Base-by-base conservation (phyloP, 2,113 vertebrate species). In the Sardina pilchardus region DNA sequence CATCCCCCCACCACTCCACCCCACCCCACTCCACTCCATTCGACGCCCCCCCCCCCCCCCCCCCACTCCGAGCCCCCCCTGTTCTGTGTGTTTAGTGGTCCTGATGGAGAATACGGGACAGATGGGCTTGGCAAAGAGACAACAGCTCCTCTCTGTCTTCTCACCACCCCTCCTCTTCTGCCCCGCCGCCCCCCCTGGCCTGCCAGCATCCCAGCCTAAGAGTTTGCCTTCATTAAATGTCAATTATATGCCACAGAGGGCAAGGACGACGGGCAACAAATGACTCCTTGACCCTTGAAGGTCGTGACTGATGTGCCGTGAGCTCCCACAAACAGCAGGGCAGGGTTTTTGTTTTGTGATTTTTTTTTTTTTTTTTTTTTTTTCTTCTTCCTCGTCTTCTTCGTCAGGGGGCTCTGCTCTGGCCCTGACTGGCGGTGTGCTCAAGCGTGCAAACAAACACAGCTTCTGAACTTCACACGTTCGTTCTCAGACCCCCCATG, bases 161-260 rank as follows among this genome's bases (percentile, higher is more conserved):
- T 75, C 85, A 26, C 81, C 36, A 17, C 88, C 87, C 88, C 85
- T 87, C 85, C 89, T 87, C 87, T 39, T 48, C 78, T 82, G 84
- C 84, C 90, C 82, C 63, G 53, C 81, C 5, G 53, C 84, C 84
- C 89, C 91, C 16, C 91, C 39, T 89, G 85, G 85, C 90, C 85
- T 82, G 90, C 88, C 89, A 91, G 90, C 92, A 91, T 92, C 88
- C 91, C 89, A 87, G 86, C 85, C 89, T 91, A 90, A 92, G 92
- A 89, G 85, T 90, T 94, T 89, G 92, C 93, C 94, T 95, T 94
- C 92, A 95, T 95, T 95, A 95, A 95, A 95, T 95, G 94, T 94
- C 93, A 93, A 94, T 95, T 95, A 95, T 93, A 94, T 92, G 93
- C 93, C 92, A 88, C 92, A 91, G 93, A 95, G 93, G 93, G 94